Evolutionary conservation across 2,113 vertebrate genomes (phyloP).

Genomic region (Lepisosteus osseus): DNA sequence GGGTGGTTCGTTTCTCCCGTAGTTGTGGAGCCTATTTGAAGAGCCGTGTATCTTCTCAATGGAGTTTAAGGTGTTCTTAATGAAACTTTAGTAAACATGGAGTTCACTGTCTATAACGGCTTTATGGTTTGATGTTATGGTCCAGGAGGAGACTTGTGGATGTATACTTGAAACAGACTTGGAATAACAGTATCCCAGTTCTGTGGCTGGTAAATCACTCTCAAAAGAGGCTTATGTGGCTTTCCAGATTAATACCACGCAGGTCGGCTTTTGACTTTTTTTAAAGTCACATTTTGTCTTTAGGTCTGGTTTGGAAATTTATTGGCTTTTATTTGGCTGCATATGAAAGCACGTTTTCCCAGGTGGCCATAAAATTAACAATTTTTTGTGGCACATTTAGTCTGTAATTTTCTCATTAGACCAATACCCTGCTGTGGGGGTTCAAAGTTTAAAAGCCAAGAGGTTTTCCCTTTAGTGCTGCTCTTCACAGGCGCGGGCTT

Average conservation of each 20-base stretch:
- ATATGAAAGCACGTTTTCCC: neutral
- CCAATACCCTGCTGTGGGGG: constrained; percentile 3
- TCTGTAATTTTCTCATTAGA: constrained; percentile 13
- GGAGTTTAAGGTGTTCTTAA: constrained; percentile 1
- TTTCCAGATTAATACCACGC: constrained; percentile 23
- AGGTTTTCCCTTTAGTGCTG: neutral
- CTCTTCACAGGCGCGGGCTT: neutral
- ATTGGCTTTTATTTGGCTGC: neutral
- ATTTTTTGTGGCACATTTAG: constrained; percentile 7
- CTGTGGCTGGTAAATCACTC: constrained; percentile 22
- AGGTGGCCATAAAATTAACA: constrained; percentile 2
- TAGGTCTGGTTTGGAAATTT: neutral
- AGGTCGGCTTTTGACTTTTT: constrained; percentile 8
- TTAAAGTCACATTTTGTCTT: constrained; percentile 1
- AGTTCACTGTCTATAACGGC: constrained; percentile 23
- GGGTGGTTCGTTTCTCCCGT: no score
- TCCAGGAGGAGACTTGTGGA: constrained; percentile 13
- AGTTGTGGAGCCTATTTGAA: neutral
- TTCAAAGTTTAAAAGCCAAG: constrained; percentile 9
- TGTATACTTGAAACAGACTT: constrained; percentile 14
- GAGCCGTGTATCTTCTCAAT: neutral
- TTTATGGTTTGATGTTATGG: constrained; percentile 25
- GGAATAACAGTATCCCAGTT: constrained; percentile 15
- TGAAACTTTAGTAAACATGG: constrained; percentile 20
- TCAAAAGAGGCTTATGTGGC: constrained; percentile 19